Percentiles rank a stretch among this genome's conserved stretches.
Conservation (phyloP, 2,113 vertebrate genomes). For the Hoplias malabaricus region DNA sequence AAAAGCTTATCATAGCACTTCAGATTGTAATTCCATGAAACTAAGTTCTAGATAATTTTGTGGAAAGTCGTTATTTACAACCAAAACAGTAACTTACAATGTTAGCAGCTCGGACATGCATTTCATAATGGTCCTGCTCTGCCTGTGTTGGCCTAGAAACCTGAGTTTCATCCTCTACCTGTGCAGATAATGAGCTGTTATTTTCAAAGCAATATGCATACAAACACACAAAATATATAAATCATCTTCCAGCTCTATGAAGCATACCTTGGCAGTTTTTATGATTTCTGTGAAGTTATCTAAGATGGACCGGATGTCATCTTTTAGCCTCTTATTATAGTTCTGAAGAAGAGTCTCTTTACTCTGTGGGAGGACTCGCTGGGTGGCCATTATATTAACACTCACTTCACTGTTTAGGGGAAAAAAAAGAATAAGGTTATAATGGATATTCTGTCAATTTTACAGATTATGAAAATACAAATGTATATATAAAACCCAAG, state of each 20-base stretch:
- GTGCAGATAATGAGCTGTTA: conserved; percentile 12
- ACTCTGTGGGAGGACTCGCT: conserved; percentile 86
- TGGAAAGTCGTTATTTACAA: neutral
- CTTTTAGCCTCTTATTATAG: conserved; percentile 95
- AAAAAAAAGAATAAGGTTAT: neutral
- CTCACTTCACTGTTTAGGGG: conserved; percentile 5
- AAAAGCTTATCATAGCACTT: neutral
- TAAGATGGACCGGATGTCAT: conserved; percentile 92
- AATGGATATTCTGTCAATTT: neutral
- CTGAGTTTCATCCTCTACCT: conserved; percentile 98
- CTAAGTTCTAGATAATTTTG: neutral
- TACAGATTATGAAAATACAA: neutral
- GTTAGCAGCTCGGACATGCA: conserved; percentile 96
- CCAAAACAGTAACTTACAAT: conserved; percentile 80
- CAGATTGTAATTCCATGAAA: neutral
- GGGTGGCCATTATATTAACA: conserved; percentile 76
- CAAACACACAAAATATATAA: neutral
- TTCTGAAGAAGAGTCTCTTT: conserved; percentile 94
- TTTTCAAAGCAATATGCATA: neutral
- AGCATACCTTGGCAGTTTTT: conserved; percentile 87
- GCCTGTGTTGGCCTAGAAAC: conserved; percentile 92
- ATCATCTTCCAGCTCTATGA: neutral
- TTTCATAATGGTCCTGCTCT: conserved; percentile 97
- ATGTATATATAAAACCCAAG: too few relatives aligned
- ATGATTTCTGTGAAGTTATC: conserved; percentile 97